Conservation (phyloP, 2,888 invertebrate species). For the Malacosoma neustria region DNA sequence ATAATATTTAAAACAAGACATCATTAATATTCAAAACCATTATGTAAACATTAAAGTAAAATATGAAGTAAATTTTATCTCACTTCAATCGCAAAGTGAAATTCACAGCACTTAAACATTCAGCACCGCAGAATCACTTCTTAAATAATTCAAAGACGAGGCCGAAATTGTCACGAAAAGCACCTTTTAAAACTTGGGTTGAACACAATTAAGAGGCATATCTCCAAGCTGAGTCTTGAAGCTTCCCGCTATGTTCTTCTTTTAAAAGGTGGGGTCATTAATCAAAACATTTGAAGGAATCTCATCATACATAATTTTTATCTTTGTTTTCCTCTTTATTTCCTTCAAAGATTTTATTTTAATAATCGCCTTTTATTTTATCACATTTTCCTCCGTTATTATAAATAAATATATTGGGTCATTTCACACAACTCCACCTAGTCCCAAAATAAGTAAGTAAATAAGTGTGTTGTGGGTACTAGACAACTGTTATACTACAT, state of each 20-base stretch:
- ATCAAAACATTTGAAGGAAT: not conserved
- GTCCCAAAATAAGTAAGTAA: too few relatives aligned
- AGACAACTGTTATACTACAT: too few relatives aligned
- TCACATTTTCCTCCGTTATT: too few relatives aligned
- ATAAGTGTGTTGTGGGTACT: too few relatives aligned
- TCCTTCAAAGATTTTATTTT: not conserved
- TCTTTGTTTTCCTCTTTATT: not conserved
- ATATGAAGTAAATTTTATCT: not conserved
- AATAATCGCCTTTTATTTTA: too few relatives aligned
- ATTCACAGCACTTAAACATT: not conserved
- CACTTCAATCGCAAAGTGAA: not conserved
- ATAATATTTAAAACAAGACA: too few relatives aligned
- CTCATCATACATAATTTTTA: not conserved
- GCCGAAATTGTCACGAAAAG: not conserved
- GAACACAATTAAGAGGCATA: not conserved
- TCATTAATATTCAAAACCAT: too few relatives aligned
- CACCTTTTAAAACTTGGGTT: not conserved
- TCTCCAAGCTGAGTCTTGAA: not conserved
- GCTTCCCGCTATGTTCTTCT: not conserved
- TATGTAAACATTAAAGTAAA: not conserved
- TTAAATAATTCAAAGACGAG: not conserved
- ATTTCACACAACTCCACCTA: too few relatives aligned
- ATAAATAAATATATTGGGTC: too few relatives aligned
- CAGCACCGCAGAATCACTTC: not conserved
- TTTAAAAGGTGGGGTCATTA: not conserved